These are phyloP conservation scores for Crenuchus spilurus DNA, from an alignment of 2,797 vertebrate genomes.

Conservation along the genomic window DNA sequence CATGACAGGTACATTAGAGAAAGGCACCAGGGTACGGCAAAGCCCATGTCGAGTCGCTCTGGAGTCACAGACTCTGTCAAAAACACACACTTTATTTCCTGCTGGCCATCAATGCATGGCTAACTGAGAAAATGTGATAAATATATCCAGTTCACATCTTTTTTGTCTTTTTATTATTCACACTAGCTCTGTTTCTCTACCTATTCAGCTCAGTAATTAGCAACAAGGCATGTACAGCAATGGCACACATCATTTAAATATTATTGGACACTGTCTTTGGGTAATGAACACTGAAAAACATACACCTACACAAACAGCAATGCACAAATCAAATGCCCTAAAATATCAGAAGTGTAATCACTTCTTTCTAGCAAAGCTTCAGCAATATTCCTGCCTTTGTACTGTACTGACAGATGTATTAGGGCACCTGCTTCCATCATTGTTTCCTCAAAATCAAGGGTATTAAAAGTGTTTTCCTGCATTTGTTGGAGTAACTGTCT, in stretches of 20 bases:
- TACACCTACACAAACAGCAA: background rate
- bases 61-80: conserved; percentile 57
- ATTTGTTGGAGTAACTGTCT: too few species aligned
- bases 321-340: background rate
- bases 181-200: background rate
- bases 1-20: conserved; percentile 74
- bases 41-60: conserved; percentile 59
- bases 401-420: too few species aligned
- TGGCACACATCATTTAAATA: background rate
- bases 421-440: too few species aligned
- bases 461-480: too few species aligned
- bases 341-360: background rate
- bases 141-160: conserved; percentile 36
- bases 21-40: conserved; percentile 54
- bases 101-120: conserved; percentile 48
- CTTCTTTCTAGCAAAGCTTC: background rate
- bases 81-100: conserved; percentile 65
- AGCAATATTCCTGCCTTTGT: background rate
- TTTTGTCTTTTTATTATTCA: background rate
- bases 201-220: background rate
- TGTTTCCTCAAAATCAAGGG: too few species aligned
- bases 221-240: background rate
- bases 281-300: background rate
- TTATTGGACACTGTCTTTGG: background rate
- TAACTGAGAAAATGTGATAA: conserved; percentile 62